Evolutionary conservation across 1,140 invertebrate species (phyloP), one percentile per base, ranked within the genome.

Genomic region (Ceratitis capitata): DNA sequence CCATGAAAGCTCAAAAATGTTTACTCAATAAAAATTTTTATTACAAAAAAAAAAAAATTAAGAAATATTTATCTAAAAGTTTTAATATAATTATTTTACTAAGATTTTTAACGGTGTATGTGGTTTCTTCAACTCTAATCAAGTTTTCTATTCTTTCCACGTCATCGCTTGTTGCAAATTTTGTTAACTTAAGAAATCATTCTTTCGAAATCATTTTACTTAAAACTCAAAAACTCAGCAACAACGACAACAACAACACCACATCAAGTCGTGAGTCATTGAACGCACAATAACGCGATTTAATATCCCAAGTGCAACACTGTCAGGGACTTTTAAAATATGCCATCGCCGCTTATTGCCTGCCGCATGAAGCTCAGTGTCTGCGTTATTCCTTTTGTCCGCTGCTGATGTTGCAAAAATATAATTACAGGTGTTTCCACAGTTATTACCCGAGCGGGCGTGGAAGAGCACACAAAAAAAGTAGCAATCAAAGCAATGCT

Each of bases 371-470:
- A 39, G n/a, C 23, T 10, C 58, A 19, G n/a, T n/a, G n/a, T n/a
- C n/a, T n/a, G n/a, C n/a, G n/a, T 1, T 16, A 10, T 32, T 12
- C 35, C 35, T 14, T 39, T 23, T 61, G 56, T 12, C 32, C 26
- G 32, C 4, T 35, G 32, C 64, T 69, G 32, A 69, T 39, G 32
- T 39, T 39, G 35, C 32, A n/a, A 35, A 69, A 69, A n/a, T 39
- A 69, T 69, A 69, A 69, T 69, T 35, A 69, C 64, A 69, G 32
- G 64, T 69, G 64, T 69, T 69, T 39, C 64, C 64, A 69, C 32
- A n/a, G 32, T 69, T 69, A 69, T 69, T 69, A 69, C 35, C 64
- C 64, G 42, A 69, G 35, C 32, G 64, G 12, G 14, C 7, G 32
- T 5, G 32, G 32, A 69, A 6, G 1, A 10, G 16, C 64, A 35